Evolutionary conservation across 2,797 vertebrate genomes (phyloP).

Genomic region (Phataginus tricuspis): DNA sequence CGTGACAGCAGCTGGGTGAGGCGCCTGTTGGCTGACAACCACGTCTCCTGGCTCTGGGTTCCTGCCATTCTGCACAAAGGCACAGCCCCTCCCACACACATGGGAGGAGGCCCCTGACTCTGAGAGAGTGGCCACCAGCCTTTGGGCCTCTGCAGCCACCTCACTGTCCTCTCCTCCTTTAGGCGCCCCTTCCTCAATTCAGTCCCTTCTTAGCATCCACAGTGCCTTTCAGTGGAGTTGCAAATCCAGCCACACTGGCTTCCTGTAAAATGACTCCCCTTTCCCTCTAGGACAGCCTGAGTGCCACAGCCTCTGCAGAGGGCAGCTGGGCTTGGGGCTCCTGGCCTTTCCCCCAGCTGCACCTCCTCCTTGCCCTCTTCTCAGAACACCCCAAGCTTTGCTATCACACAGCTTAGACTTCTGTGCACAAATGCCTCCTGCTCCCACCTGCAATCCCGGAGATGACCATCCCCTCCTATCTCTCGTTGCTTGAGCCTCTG

Average conservation of each 20-base stretch:
- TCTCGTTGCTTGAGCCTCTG: not conserved
- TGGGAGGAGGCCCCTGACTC: not conserved
- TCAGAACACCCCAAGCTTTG: not conserved
- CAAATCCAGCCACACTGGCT: not conserved
- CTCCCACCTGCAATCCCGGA: not conserved
- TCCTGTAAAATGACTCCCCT: not conserved
- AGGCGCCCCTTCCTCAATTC: not conserved
- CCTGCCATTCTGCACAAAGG: not conserved
- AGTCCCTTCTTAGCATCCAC: not conserved
- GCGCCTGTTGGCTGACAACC: not conserved
- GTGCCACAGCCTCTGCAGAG: not conserved
- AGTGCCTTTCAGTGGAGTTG: not conserved
- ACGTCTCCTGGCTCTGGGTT: not conserved
- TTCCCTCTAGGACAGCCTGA: not conserved
- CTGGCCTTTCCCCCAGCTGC: too few species aligned
- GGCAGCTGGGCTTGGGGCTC: not conserved
- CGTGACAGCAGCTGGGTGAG: not conserved
- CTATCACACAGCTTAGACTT: not conserved
- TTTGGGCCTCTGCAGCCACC: not conserved
- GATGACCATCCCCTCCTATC: not conserved
- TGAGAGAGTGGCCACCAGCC: not conserved
- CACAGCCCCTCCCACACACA: too few species aligned
- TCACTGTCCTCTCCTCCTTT: not conserved
- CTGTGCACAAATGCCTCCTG: not conserved
- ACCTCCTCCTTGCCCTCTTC: not conserved